phyloP scores from a whole-genome alignment of 1,140 invertebrate genomes.

The Agrypnia vestita region DNA sequence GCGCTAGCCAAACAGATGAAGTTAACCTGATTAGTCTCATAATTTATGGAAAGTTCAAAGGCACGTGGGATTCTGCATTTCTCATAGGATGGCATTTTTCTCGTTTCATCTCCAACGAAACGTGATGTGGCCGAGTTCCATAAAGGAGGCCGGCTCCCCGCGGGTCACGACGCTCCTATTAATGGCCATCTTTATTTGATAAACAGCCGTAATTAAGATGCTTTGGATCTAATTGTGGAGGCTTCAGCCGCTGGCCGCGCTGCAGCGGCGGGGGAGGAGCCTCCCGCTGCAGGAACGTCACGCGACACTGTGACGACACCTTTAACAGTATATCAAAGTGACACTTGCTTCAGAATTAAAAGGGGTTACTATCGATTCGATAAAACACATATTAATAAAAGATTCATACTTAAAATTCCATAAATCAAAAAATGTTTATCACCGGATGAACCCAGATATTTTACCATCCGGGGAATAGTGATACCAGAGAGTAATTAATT shows the following conservation, averaged over 20 bases:
- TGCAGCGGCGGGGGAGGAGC: background rate
- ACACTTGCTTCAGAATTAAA: too few relatives aligned
- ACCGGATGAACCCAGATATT: too few relatives aligned
- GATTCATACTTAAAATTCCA: too few relatives aligned
- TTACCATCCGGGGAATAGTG: too few relatives aligned
- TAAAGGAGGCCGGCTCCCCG: slow-evolving; percentile 49
- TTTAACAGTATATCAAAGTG: too few relatives aligned
- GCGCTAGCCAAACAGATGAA: slow-evolving; percentile 45
- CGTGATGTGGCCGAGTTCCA: slow-evolving; percentile 47
- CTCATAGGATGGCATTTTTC: slow-evolving; percentile 55
- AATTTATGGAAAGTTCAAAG: slow-evolving; percentile 56
- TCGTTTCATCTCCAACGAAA: slow-evolving; percentile 40
- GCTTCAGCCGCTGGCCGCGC: slow-evolving; percentile 36
- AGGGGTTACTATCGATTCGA: too few relatives aligned
- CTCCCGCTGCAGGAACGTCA: background rate
- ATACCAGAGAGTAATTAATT: too few relatives aligned
- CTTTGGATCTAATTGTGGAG: slow-evolving; percentile 55
- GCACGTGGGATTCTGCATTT: slow-evolving; percentile 52
- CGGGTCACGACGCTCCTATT: slow-evolving; percentile 50
- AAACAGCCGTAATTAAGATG: slow-evolving; percentile 55
- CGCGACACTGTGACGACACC: background rate
- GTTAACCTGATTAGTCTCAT: slow-evolving; percentile 52
- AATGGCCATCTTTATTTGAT: slow-evolving; percentile 53
- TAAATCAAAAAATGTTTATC: too few relatives aligned
- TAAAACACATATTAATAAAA: too few relatives aligned